Evolutionary conservation across 2,888 invertebrate species (phyloP), one percentile per base, ranked within the genome.

Genomic region (Pimpla rufipes): DNA sequence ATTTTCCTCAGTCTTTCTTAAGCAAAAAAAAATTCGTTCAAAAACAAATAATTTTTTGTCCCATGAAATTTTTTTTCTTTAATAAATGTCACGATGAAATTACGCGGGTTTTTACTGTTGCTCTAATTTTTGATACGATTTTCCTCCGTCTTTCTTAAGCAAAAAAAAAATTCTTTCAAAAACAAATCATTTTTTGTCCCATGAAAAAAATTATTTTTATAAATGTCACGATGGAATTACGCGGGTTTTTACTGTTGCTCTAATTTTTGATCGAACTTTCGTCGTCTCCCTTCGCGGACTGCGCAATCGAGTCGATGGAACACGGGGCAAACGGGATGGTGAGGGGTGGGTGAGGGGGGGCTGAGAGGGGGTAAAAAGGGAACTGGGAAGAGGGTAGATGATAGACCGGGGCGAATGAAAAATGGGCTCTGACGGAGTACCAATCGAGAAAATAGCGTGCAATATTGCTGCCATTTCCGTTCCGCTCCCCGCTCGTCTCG

Each of bases 391-490:
- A 35, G 23, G 11, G 13, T 50, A 67, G 35, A 70, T 59, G 37
- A 81, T 21, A 47, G 62, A 37, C 64, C 37, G 16, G 35, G 6
- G 55, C 47, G 42, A 45, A 45, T 37, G 47, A 37, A 52, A 75
- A 59, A 73, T 52, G 7, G 29, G 47, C 29, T 47, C 47, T 16
- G 67, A 13, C 45, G 50, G 67, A 29, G 47, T 70, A 68, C 52
- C 66, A 68, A 76, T 37, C 66, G 50, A 50, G 47, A 42, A 78
- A 85, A 79, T 67, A 67, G 73, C 67, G 35, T 18, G 73, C 70
- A 81, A 86, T 87, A 85, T 85, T 84, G 83, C 45, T 78, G 71
- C 70, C 57, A 83, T 85, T 83, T 70, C 40, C 62, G 68, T 18
- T 35, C 40, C 42, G 57, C 29, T 55, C 16, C 10, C 3, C 29